Base-by-base conservation (phyloP, 1,140 invertebrate species). In the Neocloeon triangulifer region DNA sequence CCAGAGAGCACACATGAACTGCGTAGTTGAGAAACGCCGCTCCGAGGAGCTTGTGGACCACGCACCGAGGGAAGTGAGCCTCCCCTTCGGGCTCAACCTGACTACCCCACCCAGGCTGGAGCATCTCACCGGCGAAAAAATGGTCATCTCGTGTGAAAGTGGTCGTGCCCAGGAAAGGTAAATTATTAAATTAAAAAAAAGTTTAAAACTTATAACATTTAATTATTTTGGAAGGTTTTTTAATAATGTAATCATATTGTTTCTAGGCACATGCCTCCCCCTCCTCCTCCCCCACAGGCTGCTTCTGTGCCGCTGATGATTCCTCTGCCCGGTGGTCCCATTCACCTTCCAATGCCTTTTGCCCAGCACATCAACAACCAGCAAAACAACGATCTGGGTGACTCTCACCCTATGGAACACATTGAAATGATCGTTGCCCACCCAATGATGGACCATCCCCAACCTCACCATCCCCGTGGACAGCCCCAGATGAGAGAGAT, bases 121-220 rank as follows among this genome's bases (percentile, higher is more conserved):
- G 41, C 65, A 69, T 40, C 59, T 82, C 32, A 74, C 68, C 37
- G 78, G 79, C 18, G 81, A 86, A 51, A 66, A 76, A 21, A 73
- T 86, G 53, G 72, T 75, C 7, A 81, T 86, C 45, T 69, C 78
- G 41, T 86, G 81, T 44, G 76, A 82, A 49, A 77, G 74, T 42
- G 78, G 47, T 18, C 41, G 46, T 21, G 47, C 49, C 20, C 44
- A 44, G 2, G n/a, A 5, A 13, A 19, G 13, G 20, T 33, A 13
- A 34, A 4, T 3, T 19, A 8, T 10, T 4, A 32, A 7, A 7
- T 22, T 32, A 12, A n/a, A 14, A 23, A 22, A 7, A 18, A 14
- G 20, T 31, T 5, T 18, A 18, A 7, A 7, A 7, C 10, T 18
- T 13, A 6, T 19, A 31, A 19, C 10, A 31, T 18, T 18, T 19